Conservation (phyloP, 92 coral and sea anemone genomes). For the Parazoanthus atlanticus region DNA sequence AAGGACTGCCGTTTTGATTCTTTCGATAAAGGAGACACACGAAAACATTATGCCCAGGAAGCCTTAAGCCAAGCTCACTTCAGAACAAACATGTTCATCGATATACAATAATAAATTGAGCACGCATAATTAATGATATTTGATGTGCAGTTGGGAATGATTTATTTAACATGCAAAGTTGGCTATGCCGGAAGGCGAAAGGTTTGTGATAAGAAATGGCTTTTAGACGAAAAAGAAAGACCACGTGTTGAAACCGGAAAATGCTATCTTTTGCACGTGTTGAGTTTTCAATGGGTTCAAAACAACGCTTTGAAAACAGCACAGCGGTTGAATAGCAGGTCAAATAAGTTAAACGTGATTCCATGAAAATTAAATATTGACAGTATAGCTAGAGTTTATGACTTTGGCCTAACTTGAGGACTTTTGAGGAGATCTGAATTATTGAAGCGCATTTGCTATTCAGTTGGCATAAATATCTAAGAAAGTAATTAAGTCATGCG, state of each 20-base stretch:
- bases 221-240: neutral
- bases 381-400: neutral
- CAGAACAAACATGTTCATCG: neutral
- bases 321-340: neutral
- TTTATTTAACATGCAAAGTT: neutral
- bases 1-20: no score
- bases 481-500: neutral
- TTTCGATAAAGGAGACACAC: neutral
- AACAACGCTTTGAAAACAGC: neutral
- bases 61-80: neutral
- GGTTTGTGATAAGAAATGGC: neutral
- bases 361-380: neutral
- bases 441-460: neutral
- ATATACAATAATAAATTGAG: neutral
- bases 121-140: neutral
- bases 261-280: neutral
- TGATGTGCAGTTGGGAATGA: neutral
- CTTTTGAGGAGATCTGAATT: neutral
- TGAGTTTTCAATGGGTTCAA: neutral
- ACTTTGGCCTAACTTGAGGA: neutral
- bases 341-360: neutral
- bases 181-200: neutral
- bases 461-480: neutral
- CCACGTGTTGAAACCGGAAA: conserved; percentile 23
- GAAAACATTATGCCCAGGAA: neutral